These are phyloP conservation scores for Chalcosyrphus nemorum DNA, from an alignment of 2,888 invertebrate species.

Conservation along the genomic window DNA sequence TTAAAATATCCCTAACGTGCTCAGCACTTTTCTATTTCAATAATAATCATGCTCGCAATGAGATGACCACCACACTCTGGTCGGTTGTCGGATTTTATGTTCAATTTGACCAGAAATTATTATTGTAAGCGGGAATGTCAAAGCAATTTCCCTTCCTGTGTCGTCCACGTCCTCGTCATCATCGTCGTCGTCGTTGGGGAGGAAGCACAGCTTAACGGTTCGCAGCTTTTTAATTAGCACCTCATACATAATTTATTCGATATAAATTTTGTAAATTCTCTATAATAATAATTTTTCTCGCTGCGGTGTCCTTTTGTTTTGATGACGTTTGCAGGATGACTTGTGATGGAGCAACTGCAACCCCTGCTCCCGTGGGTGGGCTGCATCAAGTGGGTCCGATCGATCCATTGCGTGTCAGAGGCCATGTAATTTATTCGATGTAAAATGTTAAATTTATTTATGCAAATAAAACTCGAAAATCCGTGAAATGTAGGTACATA, in stretches of 20 bases:
- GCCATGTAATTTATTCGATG: constrained; percentile 43
- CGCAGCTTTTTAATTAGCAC: constrained; percentile 68
- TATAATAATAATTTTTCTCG: constrained; percentile 3
- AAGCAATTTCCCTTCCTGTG: constrained; percentile 43
- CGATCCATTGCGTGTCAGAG: constrained; percentile 4
- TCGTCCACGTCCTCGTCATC: too few species aligned
- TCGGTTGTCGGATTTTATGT: constrained; percentile 45
- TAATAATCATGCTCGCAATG: constrained; percentile 47
- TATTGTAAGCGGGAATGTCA: constrained; percentile 51
- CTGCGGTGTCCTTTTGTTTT: constrained; percentile 45
- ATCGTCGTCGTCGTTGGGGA: too few species aligned
- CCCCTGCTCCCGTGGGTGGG: not conserved
- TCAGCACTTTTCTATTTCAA: constrained; percentile 58
- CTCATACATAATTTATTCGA: constrained; percentile 59
- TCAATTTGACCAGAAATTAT: constrained; percentile 62
- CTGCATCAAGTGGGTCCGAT: constrained; percentile 45
- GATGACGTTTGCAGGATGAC: constrained; percentile 42
- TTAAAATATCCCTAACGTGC: not conserved
- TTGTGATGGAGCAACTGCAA: too few species aligned
- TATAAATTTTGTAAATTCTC: constrained; percentile 51
- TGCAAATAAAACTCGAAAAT: constrained; percentile 65
- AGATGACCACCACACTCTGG: constrained; percentile 19
- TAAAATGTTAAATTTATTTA: constrained; percentile 61
- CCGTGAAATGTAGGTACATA: constrained; percentile 66
- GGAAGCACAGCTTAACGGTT: constrained; percentile 43